Evolutionary conservation across 2,797 vertebrate species (phyloP), one percentile per base, ranked within the genome.

Genomic region (Catostomus latipinnis): DNA sequence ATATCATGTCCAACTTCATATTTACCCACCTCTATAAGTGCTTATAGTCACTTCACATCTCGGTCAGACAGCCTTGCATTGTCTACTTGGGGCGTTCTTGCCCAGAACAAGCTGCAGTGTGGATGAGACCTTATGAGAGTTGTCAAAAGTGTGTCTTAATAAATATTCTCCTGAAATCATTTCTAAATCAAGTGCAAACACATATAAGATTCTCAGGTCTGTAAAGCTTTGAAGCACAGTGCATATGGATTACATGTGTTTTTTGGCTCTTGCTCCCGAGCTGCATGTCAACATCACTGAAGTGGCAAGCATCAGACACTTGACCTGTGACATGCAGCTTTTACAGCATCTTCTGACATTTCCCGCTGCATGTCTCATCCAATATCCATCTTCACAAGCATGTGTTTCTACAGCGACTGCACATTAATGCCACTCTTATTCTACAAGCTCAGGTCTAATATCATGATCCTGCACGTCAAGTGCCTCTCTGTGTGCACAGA

Each of bases 381-480:
- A 57, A 34, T 14, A 8, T 2, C 12, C 68, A 43, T 0, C 9
- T 12, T 10, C 34, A 43, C 8, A 2, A 34, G 34, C 34, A 34
- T 34, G 50, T 12, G 60, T 13, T n/a, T 12, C 6, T 13, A 14
- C 56, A 57, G 52, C 2, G 53, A 50, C 46, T 57, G 11, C 14
- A 9, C 22, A 12, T 78, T 66, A 57, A 78, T 4, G 5, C 9
- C n/a, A 54, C 76, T 78, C 34, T 78, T 13, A 10, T 78, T 71
- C 56, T 48, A 54, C 68, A 7, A 14, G 13, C 5, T 6, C 18
- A 16, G 56, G 66, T 77, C 66, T 69, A 43, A 43, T 48, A 66
- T 46, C 63, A 34, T 34, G 34, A 34, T 34, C 63, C 2, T 74
- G 57, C 57, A 50, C 0, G 46, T 50, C 57, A 50, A 61, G 57